A percentile compares a stretch with the other conserved stretches of the same genome.
phyloP scores from a whole-genome alignment of 2,888 invertebrate genomes.

The Polydrusus tereticollis region DNA sequence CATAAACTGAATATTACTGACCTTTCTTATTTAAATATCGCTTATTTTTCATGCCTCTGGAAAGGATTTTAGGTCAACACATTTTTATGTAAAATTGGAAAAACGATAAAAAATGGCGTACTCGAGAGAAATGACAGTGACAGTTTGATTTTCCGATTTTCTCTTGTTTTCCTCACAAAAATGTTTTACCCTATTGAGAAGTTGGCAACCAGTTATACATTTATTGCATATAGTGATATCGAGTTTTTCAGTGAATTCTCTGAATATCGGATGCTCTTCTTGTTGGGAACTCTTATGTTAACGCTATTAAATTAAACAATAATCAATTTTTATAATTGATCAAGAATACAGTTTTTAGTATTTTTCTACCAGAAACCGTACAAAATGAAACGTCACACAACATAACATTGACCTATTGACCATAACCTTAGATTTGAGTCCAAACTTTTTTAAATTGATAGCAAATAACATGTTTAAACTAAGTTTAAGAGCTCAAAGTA shows the following conservation, averaged over 20 bases:
- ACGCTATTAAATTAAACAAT: not conserved
- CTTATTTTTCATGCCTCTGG: slow-evolving; percentile 25
- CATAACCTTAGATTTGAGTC: not conserved
- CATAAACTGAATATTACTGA: not conserved
- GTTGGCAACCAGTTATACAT: slow-evolving; percentile 17
- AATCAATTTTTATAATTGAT: not conserved
- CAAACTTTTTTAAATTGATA: too few species aligned
- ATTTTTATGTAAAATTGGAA: slow-evolving; percentile 17
- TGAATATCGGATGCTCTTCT: not conserved
- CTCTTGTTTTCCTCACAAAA: not conserved
- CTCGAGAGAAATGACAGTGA: slow-evolving; percentile 15
- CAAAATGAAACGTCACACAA: not conserved
- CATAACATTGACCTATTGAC: not conserved
- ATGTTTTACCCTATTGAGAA: not conserved
- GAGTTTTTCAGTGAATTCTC: too few species aligned
- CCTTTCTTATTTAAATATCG: slow-evolving; percentile 21
- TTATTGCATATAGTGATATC: not conserved
- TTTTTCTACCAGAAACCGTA: not conserved
- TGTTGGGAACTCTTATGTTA: too few species aligned
- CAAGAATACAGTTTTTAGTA: not conserved
- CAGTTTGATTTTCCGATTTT: slow-evolving; percentile 24
- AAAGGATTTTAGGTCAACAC: slow-evolving; percentile 19
- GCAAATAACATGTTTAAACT: slow-evolving; percentile 23
- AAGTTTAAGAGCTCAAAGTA: not conserved
- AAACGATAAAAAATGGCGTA: slow-evolving; percentile 34